Evolutionary conservation across 2,113 vertebrate genomes (phyloP).

Genomic region (Seriola rivoliana): DNA sequence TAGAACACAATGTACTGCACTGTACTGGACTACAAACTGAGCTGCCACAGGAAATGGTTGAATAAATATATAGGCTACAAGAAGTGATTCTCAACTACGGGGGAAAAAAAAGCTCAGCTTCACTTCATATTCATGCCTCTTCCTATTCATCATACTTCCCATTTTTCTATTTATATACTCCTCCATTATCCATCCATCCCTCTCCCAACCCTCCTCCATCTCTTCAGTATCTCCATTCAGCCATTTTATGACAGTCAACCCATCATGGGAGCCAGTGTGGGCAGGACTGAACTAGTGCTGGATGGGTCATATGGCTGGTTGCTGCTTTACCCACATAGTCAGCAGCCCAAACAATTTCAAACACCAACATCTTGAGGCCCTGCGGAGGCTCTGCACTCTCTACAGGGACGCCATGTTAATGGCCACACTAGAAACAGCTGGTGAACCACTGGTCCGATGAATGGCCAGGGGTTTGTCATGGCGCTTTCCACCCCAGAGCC

Average conservation of each 20-base stretch:
- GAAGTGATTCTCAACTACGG: conserved; percentile 1
- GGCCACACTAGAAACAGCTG: conserved; percentile 65
- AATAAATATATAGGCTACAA: conserved; percentile 52
- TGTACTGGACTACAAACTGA: neutral
- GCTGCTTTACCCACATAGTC: conserved; percentile 1
- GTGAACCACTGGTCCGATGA: conserved; percentile 33
- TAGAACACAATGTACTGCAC: conserved; percentile 27
- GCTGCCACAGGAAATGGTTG: conserved; percentile 11
- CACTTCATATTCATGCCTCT: conserved; percentile 24
- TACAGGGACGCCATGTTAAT: conserved; percentile 35
- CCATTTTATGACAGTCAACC: conserved; percentile 39
- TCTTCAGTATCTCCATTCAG: conserved; percentile 41
- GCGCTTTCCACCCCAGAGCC: conserved; percentile 16
- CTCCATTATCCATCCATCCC: conserved; percentile 11
- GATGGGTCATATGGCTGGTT: conserved; percentile 36
- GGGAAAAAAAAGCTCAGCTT: neutral
- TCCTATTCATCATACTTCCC: conserved; percentile 40
- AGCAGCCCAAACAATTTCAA: conserved; percentile 28
- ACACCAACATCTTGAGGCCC: conserved; percentile 19
- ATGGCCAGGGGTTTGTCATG: conserved; percentile 30
- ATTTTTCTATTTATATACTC: conserved; percentile 65
- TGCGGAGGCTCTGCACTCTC: neutral
- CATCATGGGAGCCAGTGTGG: conserved; percentile 17
- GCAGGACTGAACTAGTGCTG: conserved; percentile 7
- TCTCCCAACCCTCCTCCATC: conserved; percentile 30